Base-by-base conservation (phyloP, 2,888 invertebrate genomes). In the Taenaris catops region DNA sequence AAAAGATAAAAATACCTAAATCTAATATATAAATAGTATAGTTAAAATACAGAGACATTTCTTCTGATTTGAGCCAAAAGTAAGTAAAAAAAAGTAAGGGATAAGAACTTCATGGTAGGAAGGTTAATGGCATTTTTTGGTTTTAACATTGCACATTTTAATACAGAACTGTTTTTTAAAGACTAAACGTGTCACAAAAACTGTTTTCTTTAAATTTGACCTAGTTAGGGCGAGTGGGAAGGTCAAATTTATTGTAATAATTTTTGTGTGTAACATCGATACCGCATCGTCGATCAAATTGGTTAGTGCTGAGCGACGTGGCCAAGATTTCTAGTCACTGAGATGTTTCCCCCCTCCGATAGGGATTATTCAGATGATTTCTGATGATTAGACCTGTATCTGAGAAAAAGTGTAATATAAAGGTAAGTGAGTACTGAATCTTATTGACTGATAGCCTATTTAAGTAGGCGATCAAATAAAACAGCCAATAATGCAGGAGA, bases 1-100 rank as follows among this genome's bases (percentile, higher is more conserved):
- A 83, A 84, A 84, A 81, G 80, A 78, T 84, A 84, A 79, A 80
- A 84, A 83, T 83, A 79, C 78, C 83, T 84, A 83, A 80, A 63
- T 65, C 80, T 83, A 84, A 70, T 73, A 69, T 78, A 81, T 83
- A 84, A 83, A 83, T 81, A 84, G 68, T 64, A 66, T 67, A 68
- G 67, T 73, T 73, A 72, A 71, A 67, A 69, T 76, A 71, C 50
- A 67, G 57, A 71, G 3, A 4, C 71, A 72, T 67, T 76, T 70
- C 68, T 64, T 81, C 79, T 69, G 76, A 75, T 79, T 86, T 84
- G 84, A 86, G 86, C 84, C 84, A 75, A 81, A 79, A 64, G 57
- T 58, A 63, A 59, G 56, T 31, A 31, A 31, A 51, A 63, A n/a
- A 52, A 63, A 71, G 63, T 14, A 14, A 3, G 64, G 68, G 65